Evolutionary conservation across 2,797 vertebrate species (phyloP).

Genomic region (Sebastolobus altivelis): DNA sequence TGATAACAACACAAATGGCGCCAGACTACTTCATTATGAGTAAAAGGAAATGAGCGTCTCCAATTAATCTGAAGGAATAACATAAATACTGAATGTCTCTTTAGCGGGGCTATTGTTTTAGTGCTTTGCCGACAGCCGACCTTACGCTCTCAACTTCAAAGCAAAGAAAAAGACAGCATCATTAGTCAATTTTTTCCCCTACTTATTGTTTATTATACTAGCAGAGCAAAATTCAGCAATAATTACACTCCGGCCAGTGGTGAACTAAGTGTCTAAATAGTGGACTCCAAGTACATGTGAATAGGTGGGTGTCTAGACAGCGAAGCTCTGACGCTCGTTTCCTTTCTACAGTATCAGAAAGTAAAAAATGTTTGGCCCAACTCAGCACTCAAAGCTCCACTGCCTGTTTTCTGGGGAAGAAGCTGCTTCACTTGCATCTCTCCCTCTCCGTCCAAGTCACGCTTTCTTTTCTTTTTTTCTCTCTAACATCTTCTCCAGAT

Average conservation of each 20-base stretch:
- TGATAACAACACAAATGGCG: conserved; percentile 44
- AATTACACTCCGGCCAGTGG: conserved; percentile 51
- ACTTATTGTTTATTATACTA: conserved; percentile 71
- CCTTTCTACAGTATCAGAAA: conserved; percentile 37
- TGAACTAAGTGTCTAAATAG: conserved; percentile 34
- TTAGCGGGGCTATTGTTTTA: conserved; percentile 54
- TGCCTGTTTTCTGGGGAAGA: conserved; percentile 67
- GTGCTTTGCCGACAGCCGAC: conserved; percentile 42
- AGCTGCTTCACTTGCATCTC: conserved; percentile 71
- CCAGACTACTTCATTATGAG: conserved; percentile 64
- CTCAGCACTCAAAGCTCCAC: conserved; percentile 25
- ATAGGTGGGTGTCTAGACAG: conserved; percentile 54
- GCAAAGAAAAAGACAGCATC: conserved; percentile 56
- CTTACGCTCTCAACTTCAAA: conserved; percentile 68
- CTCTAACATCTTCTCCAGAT: conserved; percentile 84
- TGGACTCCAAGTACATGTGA: conserved; percentile 28
- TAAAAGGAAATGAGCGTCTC: conserved; percentile 62
- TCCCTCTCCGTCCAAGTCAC: conserved; percentile 80
- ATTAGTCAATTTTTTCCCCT: conserved; percentile 39
- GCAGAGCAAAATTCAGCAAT: conserved; percentile 42
- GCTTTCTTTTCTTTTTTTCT: conserved; percentile 60
- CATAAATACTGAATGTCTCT: conserved; percentile 56
- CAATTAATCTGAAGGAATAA: conserved; percentile 72
- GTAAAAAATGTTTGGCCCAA: conserved; percentile 26
- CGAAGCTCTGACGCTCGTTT: conserved; percentile 31